Evolutionary conservation across 2,888 invertebrate species (phyloP), one percentile per base, ranked within the genome.

Genomic region (Theristus sp.): DNA sequence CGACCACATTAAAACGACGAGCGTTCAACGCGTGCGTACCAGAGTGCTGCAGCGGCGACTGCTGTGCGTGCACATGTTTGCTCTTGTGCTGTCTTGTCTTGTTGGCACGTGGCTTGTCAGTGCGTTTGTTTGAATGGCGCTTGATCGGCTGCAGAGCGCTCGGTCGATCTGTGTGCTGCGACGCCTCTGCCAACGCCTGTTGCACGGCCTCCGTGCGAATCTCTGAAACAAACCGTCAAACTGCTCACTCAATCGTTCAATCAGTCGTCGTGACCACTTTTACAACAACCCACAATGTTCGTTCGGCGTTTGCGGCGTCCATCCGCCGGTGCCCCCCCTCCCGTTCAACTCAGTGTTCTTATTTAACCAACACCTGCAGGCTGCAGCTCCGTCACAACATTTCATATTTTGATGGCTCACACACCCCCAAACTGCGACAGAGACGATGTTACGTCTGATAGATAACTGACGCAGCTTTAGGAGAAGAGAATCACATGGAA

Each of bases 131-230:
- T 10, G 52, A n/a, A 38, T 6, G 30, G 22, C 57, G 10, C 47
- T 27, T 46, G 13, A 58, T 31, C 58, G 58, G 58, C 31, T 58
- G 58, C 49, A 58, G 27, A n/a, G 30, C 54, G 27, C 3, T 24
- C 22, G 59, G 30, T 6, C 6, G 22, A 13, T 25, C 27, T 10
- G 27, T 27, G 26, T 55, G 3, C 13, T 25, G 6, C 22, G 10
- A 10, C 13, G 3, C 27, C 26, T 25, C 27, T 20, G 52, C n/a
- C n/a, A 71, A 60, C 1, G 71, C 71, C 55, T 66, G 66, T 56
- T 71, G 68, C 24, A 71, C 71, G 13, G 71, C 70, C 64, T 71
- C 71, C 2, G 65, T 64, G 1, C 71, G 68, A 53, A 71, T 70
- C 62, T 71, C 70, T 69, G 63, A 38, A 38, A 38, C 10, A 38